These are phyloP conservation scores for Campaea margaritaria DNA, from an alignment of 2,888 invertebrate genomes.

Conservation along the genomic window DNA sequence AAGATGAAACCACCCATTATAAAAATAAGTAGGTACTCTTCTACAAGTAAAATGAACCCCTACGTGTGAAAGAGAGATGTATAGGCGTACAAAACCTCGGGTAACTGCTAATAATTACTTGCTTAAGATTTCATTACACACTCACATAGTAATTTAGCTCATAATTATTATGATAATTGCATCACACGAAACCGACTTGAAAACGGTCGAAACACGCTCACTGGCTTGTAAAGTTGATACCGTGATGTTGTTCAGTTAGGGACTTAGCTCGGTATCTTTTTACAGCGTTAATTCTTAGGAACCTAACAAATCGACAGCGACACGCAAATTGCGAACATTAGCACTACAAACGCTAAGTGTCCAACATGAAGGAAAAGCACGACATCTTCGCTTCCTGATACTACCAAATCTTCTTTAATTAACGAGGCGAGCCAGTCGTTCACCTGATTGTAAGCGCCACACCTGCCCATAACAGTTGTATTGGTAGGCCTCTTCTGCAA, in stretches of 20 bases:
- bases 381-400: not conserved
- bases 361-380: not conserved
- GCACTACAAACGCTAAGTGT: not conserved
- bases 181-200: not conserved
- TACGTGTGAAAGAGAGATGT: too few species aligned
- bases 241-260: not conserved
- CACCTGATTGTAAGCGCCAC: too few species aligned
- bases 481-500: too few species aligned
- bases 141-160: constrained; percentile 1
- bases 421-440: too few species aligned
- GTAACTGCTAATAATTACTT: too few species aligned
- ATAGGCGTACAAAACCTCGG: too few species aligned
- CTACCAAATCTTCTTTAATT: too few species aligned
- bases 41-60: too few species aligned
- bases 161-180: constrained; percentile 1
- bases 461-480: too few species aligned
- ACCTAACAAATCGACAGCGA: constrained; percentile 7
- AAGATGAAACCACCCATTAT: too few species aligned
- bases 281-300: not conserved
- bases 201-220: constrained; percentile 1
- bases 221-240: constrained; percentile 1
- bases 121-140: not conserved
- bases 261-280: constrained; percentile 2
- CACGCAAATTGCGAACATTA: constrained; percentile 12
- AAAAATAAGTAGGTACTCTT: too few species aligned